Percentiles rank a stretch among this genome's conserved stretches.
phyloP scores from a whole-genome alignment of 2,888 invertebrate species.

The Drosophila niveifrons region DNA sequence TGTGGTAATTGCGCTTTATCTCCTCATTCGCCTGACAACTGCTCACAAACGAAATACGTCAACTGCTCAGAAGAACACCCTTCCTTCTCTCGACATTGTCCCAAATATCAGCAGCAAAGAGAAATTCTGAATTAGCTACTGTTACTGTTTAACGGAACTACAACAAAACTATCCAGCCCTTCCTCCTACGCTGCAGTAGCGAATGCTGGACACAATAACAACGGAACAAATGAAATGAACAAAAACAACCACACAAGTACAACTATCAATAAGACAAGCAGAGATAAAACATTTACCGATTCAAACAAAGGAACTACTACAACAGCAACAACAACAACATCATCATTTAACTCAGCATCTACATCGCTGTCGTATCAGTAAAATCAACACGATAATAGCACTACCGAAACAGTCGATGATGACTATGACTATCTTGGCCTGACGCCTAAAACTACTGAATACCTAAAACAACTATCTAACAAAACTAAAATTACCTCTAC shows the following conservation, averaged over 20 bases:
- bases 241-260: constrained; percentile 1
- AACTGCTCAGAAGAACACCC: constrained; percentile 22
- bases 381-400: background rate
- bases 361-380: constrained; percentile 10
- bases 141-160: background rate
- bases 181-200: background rate
- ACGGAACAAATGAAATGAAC: constrained; percentile 15
- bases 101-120: constrained; percentile 22
- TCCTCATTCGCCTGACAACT: background rate
- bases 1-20: background rate
- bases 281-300: background rate
- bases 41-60: background rate
- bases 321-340: background rate
- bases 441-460: background rate
- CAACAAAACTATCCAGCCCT: too few species aligned
- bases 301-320: background rate
- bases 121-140: constrained; percentile 24
- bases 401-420: background rate
- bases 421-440: background rate
- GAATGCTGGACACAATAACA: background rate
- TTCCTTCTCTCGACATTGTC: constrained; percentile 11
- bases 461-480: background rate
- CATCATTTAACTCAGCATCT: background rate
- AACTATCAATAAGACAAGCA: too few species aligned
- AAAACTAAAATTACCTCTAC: background rate